These are phyloP conservation scores for Heliothis subflexa DNA, from an alignment of 1,140 invertebrate species.

Conservation along the genomic window DNA sequence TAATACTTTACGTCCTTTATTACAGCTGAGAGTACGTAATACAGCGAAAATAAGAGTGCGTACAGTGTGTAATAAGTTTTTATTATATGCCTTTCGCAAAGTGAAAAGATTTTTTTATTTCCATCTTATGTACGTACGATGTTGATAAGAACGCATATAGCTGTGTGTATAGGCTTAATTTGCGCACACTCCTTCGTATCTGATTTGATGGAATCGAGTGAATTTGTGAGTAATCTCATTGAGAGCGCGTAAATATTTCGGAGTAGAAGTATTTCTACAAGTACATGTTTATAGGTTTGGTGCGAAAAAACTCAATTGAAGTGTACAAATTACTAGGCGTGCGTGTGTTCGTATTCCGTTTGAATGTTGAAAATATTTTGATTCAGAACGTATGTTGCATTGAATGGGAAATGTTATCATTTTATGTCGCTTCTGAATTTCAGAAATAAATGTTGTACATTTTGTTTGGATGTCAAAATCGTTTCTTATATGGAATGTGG, in stretches of 20 bases:
- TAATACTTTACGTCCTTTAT: constrained; percentile 25
- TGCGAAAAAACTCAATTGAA: background rate
- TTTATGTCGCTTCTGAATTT: background rate
- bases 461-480: background rate
- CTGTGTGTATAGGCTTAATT: constrained; percentile 34
- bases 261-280: constrained; percentile 3
- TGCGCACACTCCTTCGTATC: constrained; percentile 28
- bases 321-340: background rate
- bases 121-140: constrained; percentile 14
- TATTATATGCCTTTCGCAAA: constrained; percentile 22
- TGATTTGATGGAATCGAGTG: constrained; percentile 49
- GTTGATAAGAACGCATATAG: constrained; percentile 7
- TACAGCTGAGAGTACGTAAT: constrained; percentile 13
- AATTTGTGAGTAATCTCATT: constrained; percentile 53
- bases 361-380: constrained; percentile 5
- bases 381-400: background rate
- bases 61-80: constrained; percentile 34
- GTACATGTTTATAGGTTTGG: background rate
- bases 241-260: constrained; percentile 30
- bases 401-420: background rate
- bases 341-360: background rate
- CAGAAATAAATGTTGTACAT: background rate
- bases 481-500: background rate
- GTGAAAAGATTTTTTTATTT: constrained; percentile 33
- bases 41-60: constrained; percentile 24